Base-by-base conservation (phyloP, 2,113 vertebrate species). In the Rhea americana region DNA sequence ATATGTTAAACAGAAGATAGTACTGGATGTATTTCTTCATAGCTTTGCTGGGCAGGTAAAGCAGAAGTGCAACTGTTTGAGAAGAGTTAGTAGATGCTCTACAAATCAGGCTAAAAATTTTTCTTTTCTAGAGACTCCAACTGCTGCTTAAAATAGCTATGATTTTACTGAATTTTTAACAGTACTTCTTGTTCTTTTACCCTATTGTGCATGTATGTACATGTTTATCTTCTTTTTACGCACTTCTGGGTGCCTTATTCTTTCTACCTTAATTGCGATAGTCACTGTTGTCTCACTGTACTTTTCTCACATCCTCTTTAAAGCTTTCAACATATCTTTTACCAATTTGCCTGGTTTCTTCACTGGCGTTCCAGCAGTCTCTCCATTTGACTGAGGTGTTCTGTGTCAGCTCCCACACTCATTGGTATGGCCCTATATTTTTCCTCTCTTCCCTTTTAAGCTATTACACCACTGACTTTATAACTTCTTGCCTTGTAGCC, bases 311-410 rank as follows among this genome's bases (percentile, higher is more conserved):
- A 47, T 71, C 61, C 26, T 87, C 28, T 47, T 35, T 70, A 56
- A 73, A 90, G 71, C 30, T 78, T 89, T 61, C 39, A 55, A 1
- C 4, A 71, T 2, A 7, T 11, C 8, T 84, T 77, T 47, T 12
- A 73, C 37, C 41, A 22, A 15, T 48, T 56, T 77, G 30, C 35
- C 30, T 1, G 0, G 19, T 76, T 39, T 58, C 24, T 82, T 75
- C 13, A 22, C 1, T 13, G 1, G 17, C 10, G 3, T 13, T 32
- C 28, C 4, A 24, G 7, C 28, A 1, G 1, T n/a, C 51, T 77
- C 30, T 19, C 24, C 1, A 0, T 61, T 82, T 51, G 80, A 14
- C 63, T 86, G 24, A 39, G 4, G 16, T 8, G 48, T 59, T 59
- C n/a, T 5, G 28, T 78, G 28, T 45, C n/a, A 55, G 48, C 28